Evolutionary conservation across 2,797 vertebrate species (phyloP).

Genomic region (Spheniscus humboldti): DNA sequence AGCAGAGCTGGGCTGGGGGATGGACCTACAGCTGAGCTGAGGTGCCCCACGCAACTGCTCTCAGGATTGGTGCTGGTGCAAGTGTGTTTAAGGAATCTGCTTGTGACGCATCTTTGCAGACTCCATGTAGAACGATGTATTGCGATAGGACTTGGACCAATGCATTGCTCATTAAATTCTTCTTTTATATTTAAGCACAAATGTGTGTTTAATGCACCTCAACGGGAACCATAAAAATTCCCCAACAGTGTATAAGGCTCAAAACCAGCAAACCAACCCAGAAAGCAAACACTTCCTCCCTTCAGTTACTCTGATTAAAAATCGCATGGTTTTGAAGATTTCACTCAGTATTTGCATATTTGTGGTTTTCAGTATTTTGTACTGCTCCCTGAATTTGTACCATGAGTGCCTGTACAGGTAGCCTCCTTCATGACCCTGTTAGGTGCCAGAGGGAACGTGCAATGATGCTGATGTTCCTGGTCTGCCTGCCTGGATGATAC

Average conservation of each 20-base stretch:
- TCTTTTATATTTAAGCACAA: background rate
- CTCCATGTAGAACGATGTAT: background rate
- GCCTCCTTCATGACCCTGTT: background rate
- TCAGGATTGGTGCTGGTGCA: background rate
- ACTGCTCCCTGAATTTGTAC: background rate
- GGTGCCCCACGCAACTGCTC: background rate
- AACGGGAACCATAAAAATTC: background rate
- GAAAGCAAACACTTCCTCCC: background rate
- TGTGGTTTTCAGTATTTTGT: background rate
- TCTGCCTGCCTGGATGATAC: background rate
- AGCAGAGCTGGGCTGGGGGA: background rate
- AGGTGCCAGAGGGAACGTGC: background rate
- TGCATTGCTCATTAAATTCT: background rate
- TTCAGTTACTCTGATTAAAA: background rate
- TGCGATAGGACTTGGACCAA: background rate
- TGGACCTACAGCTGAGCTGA: background rate
- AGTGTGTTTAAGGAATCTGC: background rate
- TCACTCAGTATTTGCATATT: background rate
- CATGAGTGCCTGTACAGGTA: fast-evolving
- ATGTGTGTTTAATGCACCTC: background rate
- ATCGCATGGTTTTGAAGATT: background rate
- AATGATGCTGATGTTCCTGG: background rate
- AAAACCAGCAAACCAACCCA: background rate
- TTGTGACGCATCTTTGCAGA: background rate
- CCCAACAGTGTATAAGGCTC: background rate